phyloP scores from a whole-genome alignment of 2,113 vertebrate species.

The Hoplias malabaricus region DNA sequence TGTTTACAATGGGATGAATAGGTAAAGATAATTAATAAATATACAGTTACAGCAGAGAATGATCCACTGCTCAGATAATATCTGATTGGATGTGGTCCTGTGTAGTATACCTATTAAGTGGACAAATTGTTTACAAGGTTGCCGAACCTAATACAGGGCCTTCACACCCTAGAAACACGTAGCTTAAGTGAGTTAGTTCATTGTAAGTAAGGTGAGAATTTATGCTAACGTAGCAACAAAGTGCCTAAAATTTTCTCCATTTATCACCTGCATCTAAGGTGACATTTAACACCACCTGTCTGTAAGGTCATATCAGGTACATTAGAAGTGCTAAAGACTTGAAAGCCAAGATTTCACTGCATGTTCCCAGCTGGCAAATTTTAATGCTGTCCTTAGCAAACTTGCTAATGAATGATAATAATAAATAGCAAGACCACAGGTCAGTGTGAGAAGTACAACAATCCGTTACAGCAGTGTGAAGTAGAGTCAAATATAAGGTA shows the following conservation, averaged over 20 bases:
- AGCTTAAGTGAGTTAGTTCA: too few relatives aligned
- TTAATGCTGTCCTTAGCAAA: background rate
- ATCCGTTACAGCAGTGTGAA: background rate
- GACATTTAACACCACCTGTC: background rate
- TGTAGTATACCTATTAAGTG: background rate
- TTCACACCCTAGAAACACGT: too few relatives aligned
- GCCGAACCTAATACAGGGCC: too few relatives aligned
- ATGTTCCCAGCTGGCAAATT: background rate
- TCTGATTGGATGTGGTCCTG: background rate
- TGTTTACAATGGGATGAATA: too few relatives aligned
- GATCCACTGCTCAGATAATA: too few relatives aligned
- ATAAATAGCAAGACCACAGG: background rate
- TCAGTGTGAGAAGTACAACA: background rate
- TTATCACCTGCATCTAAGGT: background rate
- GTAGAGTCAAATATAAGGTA: background rate
- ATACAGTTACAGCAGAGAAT: too few relatives aligned
- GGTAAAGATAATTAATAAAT: too few relatives aligned
- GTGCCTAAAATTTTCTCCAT: background rate
- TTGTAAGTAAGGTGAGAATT: background rate
- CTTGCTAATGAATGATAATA: background rate
- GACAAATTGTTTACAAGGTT: too few relatives aligned
- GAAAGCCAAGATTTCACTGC: background rate
- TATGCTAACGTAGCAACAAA: background rate
- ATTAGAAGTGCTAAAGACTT: background rate
- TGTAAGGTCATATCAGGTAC: background rate